Conservation (phyloP, 2,113 vertebrate species). For the Sorex araneus region DNA sequence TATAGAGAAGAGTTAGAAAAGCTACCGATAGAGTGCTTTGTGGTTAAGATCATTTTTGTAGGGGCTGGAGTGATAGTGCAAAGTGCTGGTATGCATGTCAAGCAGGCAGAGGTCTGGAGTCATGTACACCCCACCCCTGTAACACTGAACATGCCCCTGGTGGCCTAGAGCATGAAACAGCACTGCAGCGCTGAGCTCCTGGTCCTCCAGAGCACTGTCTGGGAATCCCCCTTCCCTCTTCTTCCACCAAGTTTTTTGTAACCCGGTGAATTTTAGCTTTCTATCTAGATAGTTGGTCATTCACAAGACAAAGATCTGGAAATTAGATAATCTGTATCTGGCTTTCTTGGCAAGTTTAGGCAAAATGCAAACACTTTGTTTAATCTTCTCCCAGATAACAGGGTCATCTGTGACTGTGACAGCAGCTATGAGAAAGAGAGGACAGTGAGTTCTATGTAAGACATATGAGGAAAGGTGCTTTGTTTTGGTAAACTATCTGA, state of each 20-base stretch:
- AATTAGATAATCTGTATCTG: not conserved
- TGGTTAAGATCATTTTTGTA: too few species aligned
- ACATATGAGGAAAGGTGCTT: not conserved
- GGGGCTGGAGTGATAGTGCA: too few species aligned
- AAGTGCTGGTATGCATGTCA: too few species aligned
- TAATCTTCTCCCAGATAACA: not conserved
- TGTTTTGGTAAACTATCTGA: not conserved
- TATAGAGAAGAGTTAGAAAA: not conserved
- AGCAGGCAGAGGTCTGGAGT: too few species aligned
- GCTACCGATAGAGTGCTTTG: not conserved
- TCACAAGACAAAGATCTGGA: not conserved
- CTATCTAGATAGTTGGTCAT: not conserved
- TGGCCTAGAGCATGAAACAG: too few species aligned
- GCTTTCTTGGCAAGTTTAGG: not conserved
- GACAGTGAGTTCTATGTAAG: not conserved
- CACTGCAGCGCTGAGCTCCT: too few species aligned
- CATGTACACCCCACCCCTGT: too few species aligned
- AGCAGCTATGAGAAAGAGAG: not conserved
- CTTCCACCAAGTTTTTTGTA: too few species aligned
- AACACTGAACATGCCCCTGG: too few species aligned
- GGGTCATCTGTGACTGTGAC: not conserved
- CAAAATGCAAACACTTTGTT: conserved; percentile 1
- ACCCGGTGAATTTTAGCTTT: not conserved
- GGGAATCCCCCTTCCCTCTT: too few species aligned
- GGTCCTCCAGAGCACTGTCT: too few species aligned